Base-by-base conservation (phyloP, 2,888 invertebrate species). In the Agrotis exclamationis region DNA sequence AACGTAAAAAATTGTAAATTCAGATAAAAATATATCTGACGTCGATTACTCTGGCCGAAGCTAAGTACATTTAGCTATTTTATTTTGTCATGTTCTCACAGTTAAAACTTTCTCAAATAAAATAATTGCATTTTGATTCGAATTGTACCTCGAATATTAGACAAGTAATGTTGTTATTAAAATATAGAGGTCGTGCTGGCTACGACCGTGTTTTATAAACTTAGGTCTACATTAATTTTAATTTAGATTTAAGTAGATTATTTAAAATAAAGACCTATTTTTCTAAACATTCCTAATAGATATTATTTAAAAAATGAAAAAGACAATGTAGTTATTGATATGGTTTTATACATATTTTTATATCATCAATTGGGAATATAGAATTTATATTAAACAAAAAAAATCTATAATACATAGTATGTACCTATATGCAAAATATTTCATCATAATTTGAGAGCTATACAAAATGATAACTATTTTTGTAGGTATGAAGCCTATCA, bases 111-210 rank as follows among this genome's bases (percentile, higher is more conserved):
- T 81, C 67, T 71, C 62, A 56, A 68, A 56, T 81, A 65, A 62
- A 74, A 66, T 59, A 53, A 56, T 33, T 77, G 80, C 82, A 86
- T 84, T 39, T 80, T 84, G 18, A 63, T 76, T 80, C 72, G 83
- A 79, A 78, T 76, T 33, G 22, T 79, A 71, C 56, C 80, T 86
- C 85, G 78, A 85, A 84, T 79, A 57, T 63, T 76, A 72, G 67
- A 53, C 60, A 20, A n/a, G 24, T 62, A 56, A 47, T 57, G n/a
- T 76, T 66, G 48, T 70, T 63, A 60, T 70, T 74, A 76, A 59
- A 59, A 44, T n/a, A n/a, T n/a, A 54, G 88, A 44, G 53, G 88
- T 90, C 87, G 90, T 90, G 90, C 90, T 90, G 90, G 90, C 63
- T 86, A 85, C 90, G 90, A 88, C 89, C 71, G 45, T 65, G 63